Base-by-base conservation (phyloP, 2,113 vertebrate genomes). In the Felis chaus region DNA sequence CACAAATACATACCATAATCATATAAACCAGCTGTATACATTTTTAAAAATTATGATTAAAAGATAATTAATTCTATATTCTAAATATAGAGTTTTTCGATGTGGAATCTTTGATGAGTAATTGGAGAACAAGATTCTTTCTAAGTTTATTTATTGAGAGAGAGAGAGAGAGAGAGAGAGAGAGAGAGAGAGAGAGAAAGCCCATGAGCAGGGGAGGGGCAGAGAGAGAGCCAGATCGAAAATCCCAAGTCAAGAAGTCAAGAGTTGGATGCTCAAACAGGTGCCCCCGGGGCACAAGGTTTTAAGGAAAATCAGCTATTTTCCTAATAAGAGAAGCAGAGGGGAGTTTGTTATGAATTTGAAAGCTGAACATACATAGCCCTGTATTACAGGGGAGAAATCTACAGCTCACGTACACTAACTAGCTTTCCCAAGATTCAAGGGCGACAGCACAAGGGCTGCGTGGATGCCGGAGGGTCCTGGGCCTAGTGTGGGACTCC, bases 251-350 rank as follows among this genome's bases (percentile, higher is more conserved):
- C 45, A 45, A 45, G 45, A 61, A 23, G 57, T 21, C 57, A 61
- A 25, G 57, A 61, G 57, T 61, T 61, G 57, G 57, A 61, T 8
- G 21, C 21, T 61, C 21, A 25, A 61, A 4, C 21, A 61, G 57
- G 21, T 9, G 8, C 21, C 21, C 8, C 21, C 8, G 9, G 31
- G 3, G 1, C 1, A 68, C 19, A 19, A 0, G 2, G 25, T 73
- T 92, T 83, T 53, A 86, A 92, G 29, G 18, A 73, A 76, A 83
- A 11, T 18, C 50, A 96, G 55, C 68, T 57, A 3, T 92, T 94
- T 85, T 89, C 27, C 45, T 27, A 41, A 21, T 11, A 73, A 88
- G 27, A 73, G 7, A 80, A 89, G 50, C 8, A 85, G 36, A 89
- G 31, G 27, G 29, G 1, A 68, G 53, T 55, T 71, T 33, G 25